These are phyloP conservation scores for Tuta absoluta DNA, from an alignment of 2,888 invertebrate genomes.

Conservation along the genomic window DNA sequence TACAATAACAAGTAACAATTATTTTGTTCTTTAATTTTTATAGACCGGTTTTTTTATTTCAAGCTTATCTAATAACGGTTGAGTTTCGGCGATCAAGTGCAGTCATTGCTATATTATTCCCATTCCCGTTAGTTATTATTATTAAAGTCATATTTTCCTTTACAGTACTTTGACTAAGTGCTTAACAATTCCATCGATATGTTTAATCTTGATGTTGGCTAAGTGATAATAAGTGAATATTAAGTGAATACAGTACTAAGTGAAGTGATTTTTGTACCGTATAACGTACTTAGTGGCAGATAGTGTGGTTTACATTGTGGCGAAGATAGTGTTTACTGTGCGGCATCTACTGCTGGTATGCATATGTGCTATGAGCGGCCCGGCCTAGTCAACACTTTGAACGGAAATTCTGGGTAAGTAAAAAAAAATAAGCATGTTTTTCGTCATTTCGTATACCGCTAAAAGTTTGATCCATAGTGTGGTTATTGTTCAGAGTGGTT, in stretches of 20 bases:
- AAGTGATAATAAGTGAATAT: constrained; percentile 45
- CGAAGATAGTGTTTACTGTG: constrained; percentile 16
- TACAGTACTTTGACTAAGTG: constrained; percentile 7
- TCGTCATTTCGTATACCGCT: neutral
- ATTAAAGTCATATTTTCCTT: neutral
- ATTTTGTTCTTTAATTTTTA: neutral
- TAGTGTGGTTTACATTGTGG: constrained; percentile 4
- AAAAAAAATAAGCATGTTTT: neutral
- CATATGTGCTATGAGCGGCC: constrained; percentile 79
- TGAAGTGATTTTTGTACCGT: constrained; percentile 37
- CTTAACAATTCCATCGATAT: constrained; percentile 41
- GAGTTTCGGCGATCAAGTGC: constrained; percentile 50
- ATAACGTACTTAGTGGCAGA: neutral
- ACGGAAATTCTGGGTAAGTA: constrained; percentile 73
- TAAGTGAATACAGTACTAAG: constrained; percentile 33
- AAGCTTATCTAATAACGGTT: neutral
- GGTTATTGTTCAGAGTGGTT: no score
- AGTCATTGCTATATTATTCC: constrained; percentile 36
- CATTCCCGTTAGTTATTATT: neutral
- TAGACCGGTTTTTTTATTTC: no score
- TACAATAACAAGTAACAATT: neutral
- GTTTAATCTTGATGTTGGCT: constrained; percentile 75
- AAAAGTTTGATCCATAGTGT: no score
- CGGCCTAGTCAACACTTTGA: constrained; percentile 71
- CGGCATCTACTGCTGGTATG: constrained; percentile 67